A percentile compares a stretch with the other conserved stretches of the same genome.
Evolutionary conservation across 2,797 vertebrate species (phyloP).

Genomic region (Cyclura pinguis): DNA sequence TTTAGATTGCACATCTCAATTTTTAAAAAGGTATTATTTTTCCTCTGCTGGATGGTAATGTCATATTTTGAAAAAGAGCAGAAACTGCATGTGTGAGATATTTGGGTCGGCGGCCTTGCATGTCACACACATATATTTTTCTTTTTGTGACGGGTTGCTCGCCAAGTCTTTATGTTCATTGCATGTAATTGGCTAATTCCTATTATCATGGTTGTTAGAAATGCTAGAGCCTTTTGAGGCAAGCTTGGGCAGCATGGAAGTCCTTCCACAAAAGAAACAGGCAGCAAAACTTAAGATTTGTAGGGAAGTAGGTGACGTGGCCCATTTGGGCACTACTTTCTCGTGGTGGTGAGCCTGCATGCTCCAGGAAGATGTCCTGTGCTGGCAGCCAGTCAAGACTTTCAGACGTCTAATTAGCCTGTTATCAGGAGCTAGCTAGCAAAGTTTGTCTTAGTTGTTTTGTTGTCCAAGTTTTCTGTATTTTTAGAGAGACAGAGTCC

Average conservation of each 20-base stretch:
- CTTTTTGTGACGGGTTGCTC: slow-evolving; percentile 32
- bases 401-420: no score
- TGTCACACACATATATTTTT: background rate
- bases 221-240: slow-evolving; percentile 32
- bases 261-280: background rate
- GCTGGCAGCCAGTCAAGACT: no score
- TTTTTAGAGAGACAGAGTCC: no score
- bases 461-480: no score
- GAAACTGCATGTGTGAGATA: slow-evolving; percentile 9
- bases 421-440: no score
- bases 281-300: background rate
- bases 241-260: slow-evolving; percentile 38
- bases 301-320: rapidly evolving
- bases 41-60: background rate
- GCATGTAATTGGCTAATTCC: background rate
- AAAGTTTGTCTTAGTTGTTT: no score
- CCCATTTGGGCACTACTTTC: no score
- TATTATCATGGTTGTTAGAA: slow-evolving; percentile 29
- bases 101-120: background rate
- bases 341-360: no score
- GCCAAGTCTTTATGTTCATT: rapidly evolving
- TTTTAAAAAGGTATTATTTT: slow-evolving; percentile 5
- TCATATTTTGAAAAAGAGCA: background rate
- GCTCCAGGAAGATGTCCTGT: no score
- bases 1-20: slow-evolving; percentile 27